These are phyloP conservation scores for Steinernema scapterisci DNA, from an alignment of 2,888 invertebrate genomes.

Conservation along the genomic window DNA sequence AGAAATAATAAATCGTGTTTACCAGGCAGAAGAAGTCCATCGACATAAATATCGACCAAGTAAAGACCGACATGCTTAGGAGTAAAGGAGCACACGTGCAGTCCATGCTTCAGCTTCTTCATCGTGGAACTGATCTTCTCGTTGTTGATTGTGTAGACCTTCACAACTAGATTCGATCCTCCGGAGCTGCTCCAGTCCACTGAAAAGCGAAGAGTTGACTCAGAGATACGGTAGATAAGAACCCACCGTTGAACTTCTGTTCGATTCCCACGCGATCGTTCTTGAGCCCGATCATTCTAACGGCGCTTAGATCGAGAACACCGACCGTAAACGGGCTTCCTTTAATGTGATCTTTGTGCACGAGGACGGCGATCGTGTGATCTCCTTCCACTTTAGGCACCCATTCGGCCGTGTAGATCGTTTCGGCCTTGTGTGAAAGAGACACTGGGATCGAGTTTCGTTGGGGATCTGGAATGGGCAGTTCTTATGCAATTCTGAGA, in stretches of 20 bases:
- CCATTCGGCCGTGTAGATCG: constrained; percentile 55
- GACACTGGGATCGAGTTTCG: constrained; percentile 49
- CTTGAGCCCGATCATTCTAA: constrained; percentile 69
- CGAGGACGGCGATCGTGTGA: constrained; percentile 47
- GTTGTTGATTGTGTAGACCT: constrained; percentile 75
- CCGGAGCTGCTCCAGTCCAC: constrained; percentile 83
- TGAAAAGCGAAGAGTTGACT: constrained; percentile 56
- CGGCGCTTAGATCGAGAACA: constrained; percentile 72
- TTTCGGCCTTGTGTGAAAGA: constrained; percentile 48
- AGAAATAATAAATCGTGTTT: neutral
- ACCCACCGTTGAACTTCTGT: constrained; percentile 69
- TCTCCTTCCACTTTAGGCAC: constrained; percentile 53
- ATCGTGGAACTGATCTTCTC: constrained; percentile 50
- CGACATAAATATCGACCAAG: constrained; percentile 82
- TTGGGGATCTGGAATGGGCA: constrained; percentile 52
- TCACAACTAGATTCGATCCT: constrained; percentile 80
- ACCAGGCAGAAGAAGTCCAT: constrained; percentile 77
- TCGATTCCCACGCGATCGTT: constrained; percentile 70
- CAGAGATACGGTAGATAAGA: neutral
- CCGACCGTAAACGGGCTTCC: constrained; percentile 77
- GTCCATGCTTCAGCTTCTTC: constrained; percentile 61
- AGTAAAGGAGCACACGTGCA: constrained; percentile 73
- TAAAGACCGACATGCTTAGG: constrained; percentile 86
- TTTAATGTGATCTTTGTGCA: constrained; percentile 66
- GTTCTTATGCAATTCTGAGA: neutral